phyloP scores from a whole-genome alignment of 2,888 invertebrate species.

The Drosophila pseudotakahashii region DNA sequence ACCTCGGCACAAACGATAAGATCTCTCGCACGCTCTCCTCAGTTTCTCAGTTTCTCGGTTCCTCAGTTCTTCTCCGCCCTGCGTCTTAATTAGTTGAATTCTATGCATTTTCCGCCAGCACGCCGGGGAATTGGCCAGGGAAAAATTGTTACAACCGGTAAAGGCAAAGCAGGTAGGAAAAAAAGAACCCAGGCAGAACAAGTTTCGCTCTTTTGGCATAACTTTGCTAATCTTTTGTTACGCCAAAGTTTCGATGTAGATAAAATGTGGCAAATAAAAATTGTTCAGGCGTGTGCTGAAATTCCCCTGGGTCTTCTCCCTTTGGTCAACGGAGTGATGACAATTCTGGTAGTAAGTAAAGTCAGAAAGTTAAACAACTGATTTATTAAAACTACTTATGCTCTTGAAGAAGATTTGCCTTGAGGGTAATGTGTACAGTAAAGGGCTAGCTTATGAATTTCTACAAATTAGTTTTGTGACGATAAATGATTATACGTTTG shows the following conservation, averaged over 20 bases:
- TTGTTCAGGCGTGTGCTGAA: slow-evolving; percentile 50
- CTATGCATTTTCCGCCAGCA: slow-evolving; percentile 67
- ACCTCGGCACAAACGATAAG: slow-evolving; percentile 74
- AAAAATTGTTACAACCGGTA: slow-evolving; percentile 31
- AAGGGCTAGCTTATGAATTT: too few relatives aligned
- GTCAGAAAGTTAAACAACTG: slow-evolving; percentile 33
- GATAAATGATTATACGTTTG: too few relatives aligned
- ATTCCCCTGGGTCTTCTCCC: slow-evolving; percentile 24
- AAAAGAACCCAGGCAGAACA: slow-evolving; percentile 16
- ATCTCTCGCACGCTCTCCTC: slow-evolving; percentile 60
- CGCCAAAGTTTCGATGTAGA: slow-evolving; percentile 74
- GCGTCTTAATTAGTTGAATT: slow-evolving; percentile 76
- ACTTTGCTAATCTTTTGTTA: slow-evolving; percentile 77
- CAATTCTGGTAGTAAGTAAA: slow-evolving; percentile 15
- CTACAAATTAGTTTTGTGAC: too few relatives aligned
- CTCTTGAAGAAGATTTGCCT: background rate
- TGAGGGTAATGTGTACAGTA: too few relatives aligned
- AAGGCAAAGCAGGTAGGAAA: slow-evolving; percentile 16
- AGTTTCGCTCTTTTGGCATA: slow-evolving; percentile 64
- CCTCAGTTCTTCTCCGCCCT: slow-evolving; percentile 43
- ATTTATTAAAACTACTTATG: slow-evolving; percentile 28
- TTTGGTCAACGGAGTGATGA: slow-evolving; percentile 20
- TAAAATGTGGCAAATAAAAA: slow-evolving; percentile 77
- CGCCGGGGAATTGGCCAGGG: slow-evolving; percentile 37
- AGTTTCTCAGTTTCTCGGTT: slow-evolving; percentile 10